A percentile compares a stretch with the other conserved stretches of the same genome.
phyloP scores from a whole-genome alignment of 2,888 invertebrate species.

The Dexiosoma caninum region DNA sequence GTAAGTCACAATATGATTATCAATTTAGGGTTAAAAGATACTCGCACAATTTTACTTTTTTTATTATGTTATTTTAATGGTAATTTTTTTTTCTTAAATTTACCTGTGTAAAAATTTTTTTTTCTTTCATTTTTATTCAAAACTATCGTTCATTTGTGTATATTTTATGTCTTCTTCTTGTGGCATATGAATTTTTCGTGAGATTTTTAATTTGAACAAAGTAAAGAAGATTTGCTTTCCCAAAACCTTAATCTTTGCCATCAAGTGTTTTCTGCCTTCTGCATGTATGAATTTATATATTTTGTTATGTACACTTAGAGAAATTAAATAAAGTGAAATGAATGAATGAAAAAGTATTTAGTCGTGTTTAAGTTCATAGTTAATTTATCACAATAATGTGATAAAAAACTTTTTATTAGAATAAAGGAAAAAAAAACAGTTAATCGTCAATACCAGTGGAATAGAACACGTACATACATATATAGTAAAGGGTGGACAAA shows the following conservation, averaged over 20 bases:
- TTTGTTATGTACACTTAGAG: slow-evolving; percentile 27
- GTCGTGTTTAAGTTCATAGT: no score
- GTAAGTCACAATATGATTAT: no score
- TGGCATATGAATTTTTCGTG: slow-evolving; percentile 12
- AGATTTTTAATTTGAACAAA: slow-evolving; percentile 29
- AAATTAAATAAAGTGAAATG: no score
- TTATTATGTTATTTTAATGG: no score
- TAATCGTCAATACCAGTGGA: no score
- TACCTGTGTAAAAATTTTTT: slow-evolving; percentile 12
- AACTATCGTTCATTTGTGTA: slow-evolving; percentile 22
- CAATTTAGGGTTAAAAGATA: no score
- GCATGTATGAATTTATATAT: slow-evolving; percentile 16
- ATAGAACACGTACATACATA: no score
- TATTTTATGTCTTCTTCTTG: not conserved
- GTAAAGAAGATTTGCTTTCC: slow-evolving; percentile 46
- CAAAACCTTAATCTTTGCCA: slow-evolving; percentile 62
- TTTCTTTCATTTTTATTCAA: slow-evolving; percentile 27
- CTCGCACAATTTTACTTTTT: no score
- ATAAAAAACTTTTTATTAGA: no score
- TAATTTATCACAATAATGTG: no score
- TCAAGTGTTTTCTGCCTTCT: slow-evolving; percentile 25
- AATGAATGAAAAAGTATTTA: not conserved
- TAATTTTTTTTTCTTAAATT: not conserved
- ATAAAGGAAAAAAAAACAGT: no score
- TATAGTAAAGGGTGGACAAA: no score